Conservation (phyloP, 2,797 vertebrate genomes). For the Galagoides demidoff region DNA sequence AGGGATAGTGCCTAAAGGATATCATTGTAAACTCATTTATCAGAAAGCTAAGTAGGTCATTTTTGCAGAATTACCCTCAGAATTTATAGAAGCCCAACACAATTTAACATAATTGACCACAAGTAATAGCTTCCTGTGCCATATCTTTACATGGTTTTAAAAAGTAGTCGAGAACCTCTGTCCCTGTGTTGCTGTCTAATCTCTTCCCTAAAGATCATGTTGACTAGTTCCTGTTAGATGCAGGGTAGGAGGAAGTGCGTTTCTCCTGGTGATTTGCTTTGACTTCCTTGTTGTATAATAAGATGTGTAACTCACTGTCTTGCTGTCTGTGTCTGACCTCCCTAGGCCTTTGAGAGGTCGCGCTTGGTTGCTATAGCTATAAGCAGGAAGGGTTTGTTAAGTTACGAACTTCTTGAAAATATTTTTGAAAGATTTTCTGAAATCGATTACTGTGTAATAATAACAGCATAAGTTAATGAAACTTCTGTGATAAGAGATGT, state of each 20-base stretch:
- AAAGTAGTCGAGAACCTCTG: not conserved
- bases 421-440: not conserved
- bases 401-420: not conserved
- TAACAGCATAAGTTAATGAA: not conserved
- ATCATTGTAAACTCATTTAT: not conserved
- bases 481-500: constrained; percentile 1
- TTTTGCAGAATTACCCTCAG: constrained; percentile 35
- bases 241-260: not conserved
- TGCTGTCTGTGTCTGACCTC: not conserved
- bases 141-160: constrained; percentile 30
- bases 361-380: not conserved
- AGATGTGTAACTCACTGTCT: not conserved
- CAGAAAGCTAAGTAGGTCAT: constrained; percentile 41
- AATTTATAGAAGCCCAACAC: constrained; percentile 19
- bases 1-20: not conserved
- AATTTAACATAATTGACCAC: not conserved
- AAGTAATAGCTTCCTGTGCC: not conserved
- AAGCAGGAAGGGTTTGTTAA: not conserved
- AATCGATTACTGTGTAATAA: constrained; percentile 3
- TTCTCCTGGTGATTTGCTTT: not conserved
- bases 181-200: not conserved
- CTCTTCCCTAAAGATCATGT: not conserved
- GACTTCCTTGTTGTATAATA: not conserved
- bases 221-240: not conserved
- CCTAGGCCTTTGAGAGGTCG: constrained; percentile 6